These are phyloP conservation scores for Rhyacophila evoluta DNA, from an alignment of 2,888 invertebrate species.

Conservation along the genomic window DNA sequence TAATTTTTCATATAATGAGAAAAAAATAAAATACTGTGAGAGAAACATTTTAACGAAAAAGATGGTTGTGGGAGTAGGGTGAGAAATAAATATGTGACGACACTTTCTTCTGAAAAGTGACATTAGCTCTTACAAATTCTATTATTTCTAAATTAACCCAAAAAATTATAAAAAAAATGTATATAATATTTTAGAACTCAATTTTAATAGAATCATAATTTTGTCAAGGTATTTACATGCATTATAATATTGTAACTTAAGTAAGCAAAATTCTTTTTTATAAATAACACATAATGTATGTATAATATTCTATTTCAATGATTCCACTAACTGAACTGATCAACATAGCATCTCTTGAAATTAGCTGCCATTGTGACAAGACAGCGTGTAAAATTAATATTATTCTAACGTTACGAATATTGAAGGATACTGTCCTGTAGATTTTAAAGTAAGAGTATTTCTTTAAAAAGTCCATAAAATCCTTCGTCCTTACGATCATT, in stretches of 20 bases:
- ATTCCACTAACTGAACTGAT: slow-evolving; percentile 46
- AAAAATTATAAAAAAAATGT: neutral
- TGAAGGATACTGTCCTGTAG: slow-evolving; percentile 44
- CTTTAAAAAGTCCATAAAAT: slow-evolving; percentile 46
- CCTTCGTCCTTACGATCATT: slow-evolving; percentile 49
- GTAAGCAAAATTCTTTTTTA: slow-evolving; percentile 27
- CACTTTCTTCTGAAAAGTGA: neutral
- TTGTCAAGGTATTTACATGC: slow-evolving; percentile 23
- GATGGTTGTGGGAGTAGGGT: neutral
- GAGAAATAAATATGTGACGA: neutral
- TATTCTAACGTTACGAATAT: slow-evolving; percentile 30
- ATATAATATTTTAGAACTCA: neutral
- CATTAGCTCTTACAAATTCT: neutral
- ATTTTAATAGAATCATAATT: neutral
- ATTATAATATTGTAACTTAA: neutral
- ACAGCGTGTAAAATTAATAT: slow-evolving; percentile 37
- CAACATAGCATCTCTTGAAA: slow-evolving; percentile 42
- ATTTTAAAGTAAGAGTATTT: slow-evolving; percentile 43
- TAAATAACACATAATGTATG: slow-evolving; percentile 29
- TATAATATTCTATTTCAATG: slow-evolving; percentile 43
- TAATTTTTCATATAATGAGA: neutral
- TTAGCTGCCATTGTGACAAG: slow-evolving; percentile 35
- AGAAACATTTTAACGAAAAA: neutral
- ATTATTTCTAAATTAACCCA: neutral
- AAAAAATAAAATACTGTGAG: neutral